Evolutionary conservation across 2,888 invertebrate genomes (phyloP).

Genomic region (Rhagonycha fulva): DNA sequence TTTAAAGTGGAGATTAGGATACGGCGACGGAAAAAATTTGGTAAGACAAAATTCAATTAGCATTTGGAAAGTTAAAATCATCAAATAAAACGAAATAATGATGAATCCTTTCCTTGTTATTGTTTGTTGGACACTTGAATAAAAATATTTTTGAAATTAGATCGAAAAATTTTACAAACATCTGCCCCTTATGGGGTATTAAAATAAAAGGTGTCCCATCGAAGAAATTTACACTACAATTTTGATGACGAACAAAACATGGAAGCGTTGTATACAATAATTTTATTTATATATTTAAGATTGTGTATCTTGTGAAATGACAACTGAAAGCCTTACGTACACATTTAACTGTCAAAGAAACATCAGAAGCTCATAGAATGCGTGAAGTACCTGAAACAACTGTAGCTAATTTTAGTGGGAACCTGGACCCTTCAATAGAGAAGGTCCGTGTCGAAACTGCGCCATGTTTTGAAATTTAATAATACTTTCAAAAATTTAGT

Average conservation of each 20-base stretch:
- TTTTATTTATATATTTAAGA: conserved; percentile 48
- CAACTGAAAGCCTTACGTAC: conserved; percentile 41
- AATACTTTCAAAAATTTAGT: conserved; percentile 37
- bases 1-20: background rate
- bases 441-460: conserved; percentile 35
- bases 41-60: background rate
- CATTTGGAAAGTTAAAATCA: background rate
- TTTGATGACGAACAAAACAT: conserved; percentile 41
- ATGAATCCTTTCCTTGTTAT: background rate
- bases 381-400: conserved; percentile 47
- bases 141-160: background rate
- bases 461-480: conserved; percentile 41
- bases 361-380: conserved; percentile 41
- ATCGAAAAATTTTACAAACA: conserved; percentile 17
- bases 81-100: background rate
- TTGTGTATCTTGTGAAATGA: conserved; percentile 44
- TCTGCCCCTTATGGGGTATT: conserved; percentile 24
- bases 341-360: conserved; percentile 46
- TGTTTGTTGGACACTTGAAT: background rate
- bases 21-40: background rate
- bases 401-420: conserved; percentile 50
- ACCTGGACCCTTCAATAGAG: conserved; percentile 33
- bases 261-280: conserved; percentile 47
- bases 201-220: conserved; percentile 31
- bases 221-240: conserved; percentile 50